Evolutionary conservation across 2,888 invertebrate genomes (phyloP).

Genomic region (Phasia obesa): DNA sequence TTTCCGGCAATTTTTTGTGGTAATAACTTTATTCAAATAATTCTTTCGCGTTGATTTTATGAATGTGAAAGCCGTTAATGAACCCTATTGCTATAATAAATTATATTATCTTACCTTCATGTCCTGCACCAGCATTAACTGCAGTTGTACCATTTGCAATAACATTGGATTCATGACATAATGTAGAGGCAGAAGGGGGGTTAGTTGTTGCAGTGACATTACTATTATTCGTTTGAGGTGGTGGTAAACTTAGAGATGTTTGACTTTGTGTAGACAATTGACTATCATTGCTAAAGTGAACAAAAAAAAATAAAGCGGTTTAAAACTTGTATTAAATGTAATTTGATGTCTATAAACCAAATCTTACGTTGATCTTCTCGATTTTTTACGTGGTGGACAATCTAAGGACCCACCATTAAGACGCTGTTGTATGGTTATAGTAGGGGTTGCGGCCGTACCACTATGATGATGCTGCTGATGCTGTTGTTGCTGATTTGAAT

Average conservation of each 20-base stretch:
- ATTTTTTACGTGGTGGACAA: conserved; percentile 92
- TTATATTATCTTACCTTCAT: conserved; percentile 57
- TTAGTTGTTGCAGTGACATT: conserved; percentile 5
- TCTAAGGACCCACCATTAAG: conserved; percentile 82
- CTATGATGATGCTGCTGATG: conserved; percentile 63
- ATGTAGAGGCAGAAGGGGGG: conserved; percentile 4
- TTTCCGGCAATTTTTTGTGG: too few relatives aligned
- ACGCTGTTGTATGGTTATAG: conserved; percentile 71
- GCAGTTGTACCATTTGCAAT: conserved; percentile 49
- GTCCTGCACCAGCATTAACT: conserved; percentile 26
- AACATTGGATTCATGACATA: conserved; percentile 62
- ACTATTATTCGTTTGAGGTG: conserved; percentile 72
- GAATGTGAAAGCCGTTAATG: too few relatives aligned
- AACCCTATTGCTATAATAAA: too few relatives aligned
- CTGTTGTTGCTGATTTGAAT: conserved; percentile 62
- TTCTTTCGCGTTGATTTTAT: too few relatives aligned
- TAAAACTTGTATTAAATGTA: not conserved
- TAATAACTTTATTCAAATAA: too few relatives aligned
- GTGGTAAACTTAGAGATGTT: conserved; percentile 77
- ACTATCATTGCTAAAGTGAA: conserved; percentile 78
- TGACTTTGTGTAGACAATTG: conserved; percentile 80
- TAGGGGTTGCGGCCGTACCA: conserved; percentile 60
- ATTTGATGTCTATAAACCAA: not conserved
- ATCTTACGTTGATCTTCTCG: conserved; percentile 93
- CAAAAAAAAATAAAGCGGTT: conserved; percentile 19